Evolutionary conservation across 2,797 vertebrate species (phyloP), one percentile per base, ranked within the genome.

Genomic region (Etheostoma nigrum): DNA sequence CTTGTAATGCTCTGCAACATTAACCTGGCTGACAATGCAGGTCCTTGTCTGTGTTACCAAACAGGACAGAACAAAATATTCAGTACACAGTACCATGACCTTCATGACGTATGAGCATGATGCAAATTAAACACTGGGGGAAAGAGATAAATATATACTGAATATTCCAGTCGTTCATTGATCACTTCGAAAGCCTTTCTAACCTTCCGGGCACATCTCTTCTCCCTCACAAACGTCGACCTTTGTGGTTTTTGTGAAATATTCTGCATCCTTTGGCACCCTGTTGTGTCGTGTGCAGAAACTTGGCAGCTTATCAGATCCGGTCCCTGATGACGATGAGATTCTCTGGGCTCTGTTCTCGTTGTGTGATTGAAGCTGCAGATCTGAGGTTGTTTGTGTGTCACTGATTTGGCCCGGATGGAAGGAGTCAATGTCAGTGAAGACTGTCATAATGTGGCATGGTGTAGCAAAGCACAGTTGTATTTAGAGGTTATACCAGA

Each of bases 331-430:
- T 85, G 87, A 87, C 83, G 71, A 18, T 60, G 78, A 78, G 80
- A 68, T 62, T 88, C 81, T 69, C 74, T 10, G 61, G 53, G 44
- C 67, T 59, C 59, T 18, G 23, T 76, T 85, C 79, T 42, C 76
- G 86, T 86, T 83, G 86, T 86, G 84, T 87, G 89, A 89, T 82
- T 75, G 82, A 82, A 84, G 86, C 82, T 83, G 71, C 86, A 80
- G 72, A 84, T 74, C 52, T 23, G 75, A 79, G 82, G 65, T 30
- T 27, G 73, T 67, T 70, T 78, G 67, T 71, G 75, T 81, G 67
- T 81, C 76, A 49, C 76, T 66, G 84, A 65, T n/a, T 62, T 71
- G 49, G 65, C 47, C 54, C 86, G 82, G 82, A 86, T 68, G 75
- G 83, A 79, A 54, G 64, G 14, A 64, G 83, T 48, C 80, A 2